A percentile compares a stretch with the other conserved stretches of the same genome.
Conservation (phyloP, 2,888 invertebrate species). For the Diarsia dahlii region DNA sequence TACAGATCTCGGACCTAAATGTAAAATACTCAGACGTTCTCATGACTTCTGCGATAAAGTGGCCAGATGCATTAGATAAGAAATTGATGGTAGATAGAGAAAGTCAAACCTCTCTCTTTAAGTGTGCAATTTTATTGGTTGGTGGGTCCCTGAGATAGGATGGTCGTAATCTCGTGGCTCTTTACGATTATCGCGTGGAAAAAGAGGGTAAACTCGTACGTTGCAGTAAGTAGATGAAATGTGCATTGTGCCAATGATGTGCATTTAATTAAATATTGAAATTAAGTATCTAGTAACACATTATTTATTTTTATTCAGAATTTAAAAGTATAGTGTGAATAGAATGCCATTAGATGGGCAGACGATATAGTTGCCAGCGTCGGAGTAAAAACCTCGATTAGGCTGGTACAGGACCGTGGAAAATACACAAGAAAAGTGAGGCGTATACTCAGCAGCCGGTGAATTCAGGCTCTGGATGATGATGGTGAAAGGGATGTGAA, state of each 20-base stretch:
- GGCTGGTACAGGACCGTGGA: no score
- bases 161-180: not conserved
- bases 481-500: not conserved
- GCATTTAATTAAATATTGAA: no score
- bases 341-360: not conserved
- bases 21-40: conserved; percentile 11
- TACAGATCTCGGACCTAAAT: no score
- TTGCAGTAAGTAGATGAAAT: not conserved
- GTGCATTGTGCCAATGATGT: no score
- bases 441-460: no score
- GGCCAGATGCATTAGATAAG: conserved; percentile 1
- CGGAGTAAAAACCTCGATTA: no score
- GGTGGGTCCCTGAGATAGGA: not conserved
- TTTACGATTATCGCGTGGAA: not conserved
- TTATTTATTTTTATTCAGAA: not conserved
- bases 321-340: not conserved
- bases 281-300: not conserved
- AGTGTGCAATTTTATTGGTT: conserved; percentile 9
- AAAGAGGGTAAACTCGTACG: not conserved
- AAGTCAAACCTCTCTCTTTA: conserved; percentile 13
- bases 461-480: no score
- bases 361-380: no score
- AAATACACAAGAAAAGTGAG: no score
- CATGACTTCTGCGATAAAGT: conserved; percentile 1
- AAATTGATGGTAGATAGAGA: conserved; percentile 25